Percentiles rank a stretch among this genome's conserved stretches.
Conservation (phyloP, 1,140 invertebrate genomes). For the Grapholita molesta region DNA sequence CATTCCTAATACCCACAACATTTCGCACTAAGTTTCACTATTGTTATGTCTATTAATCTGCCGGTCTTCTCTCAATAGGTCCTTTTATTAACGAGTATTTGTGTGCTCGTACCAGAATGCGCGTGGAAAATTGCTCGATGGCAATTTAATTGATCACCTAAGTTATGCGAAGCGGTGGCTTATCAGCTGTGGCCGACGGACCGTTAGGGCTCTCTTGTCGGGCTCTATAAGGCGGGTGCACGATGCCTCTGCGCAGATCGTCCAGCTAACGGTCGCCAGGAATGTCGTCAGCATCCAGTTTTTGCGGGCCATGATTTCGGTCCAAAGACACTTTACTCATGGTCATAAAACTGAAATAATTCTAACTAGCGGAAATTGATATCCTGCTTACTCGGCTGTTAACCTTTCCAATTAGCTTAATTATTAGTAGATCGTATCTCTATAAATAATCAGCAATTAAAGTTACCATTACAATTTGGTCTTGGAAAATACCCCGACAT, state of each 20-base stretch:
- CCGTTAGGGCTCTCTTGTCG: constrained; percentile 12
- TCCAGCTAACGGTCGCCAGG: constrained; percentile 60
- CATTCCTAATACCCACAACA: too few relatives aligned
- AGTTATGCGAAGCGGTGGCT: constrained; percentile 9
- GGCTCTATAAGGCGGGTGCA: constrained; percentile 13
- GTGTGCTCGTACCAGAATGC: background rate
- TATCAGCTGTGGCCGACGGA: constrained; percentile 3
- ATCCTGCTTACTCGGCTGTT: constrained; percentile 1
- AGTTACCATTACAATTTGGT: background rate
- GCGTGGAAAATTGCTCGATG: background rate
- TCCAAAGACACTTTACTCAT: constrained; percentile 43
- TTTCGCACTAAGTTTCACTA: too few relatives aligned
- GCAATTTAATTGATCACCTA: constrained; percentile 9
- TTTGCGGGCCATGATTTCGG: constrained; percentile 44
- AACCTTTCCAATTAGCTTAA: background rate
- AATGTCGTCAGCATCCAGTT: constrained; percentile 55
- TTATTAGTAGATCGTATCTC: background rate
- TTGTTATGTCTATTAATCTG: too few relatives aligned
- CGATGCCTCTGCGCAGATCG: constrained; percentile 31
- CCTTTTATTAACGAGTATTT: background rate
- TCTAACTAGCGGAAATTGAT: constrained; percentile 5
- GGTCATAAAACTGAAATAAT: constrained; percentile 16
- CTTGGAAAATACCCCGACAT: background rate
- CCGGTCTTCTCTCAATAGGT: background rate
- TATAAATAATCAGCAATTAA: background rate